Evolutionary conservation across 2,888 invertebrate species (phyloP), one percentile per base, ranked within the genome.

Genomic region (Serrognathus titanus): DNA sequence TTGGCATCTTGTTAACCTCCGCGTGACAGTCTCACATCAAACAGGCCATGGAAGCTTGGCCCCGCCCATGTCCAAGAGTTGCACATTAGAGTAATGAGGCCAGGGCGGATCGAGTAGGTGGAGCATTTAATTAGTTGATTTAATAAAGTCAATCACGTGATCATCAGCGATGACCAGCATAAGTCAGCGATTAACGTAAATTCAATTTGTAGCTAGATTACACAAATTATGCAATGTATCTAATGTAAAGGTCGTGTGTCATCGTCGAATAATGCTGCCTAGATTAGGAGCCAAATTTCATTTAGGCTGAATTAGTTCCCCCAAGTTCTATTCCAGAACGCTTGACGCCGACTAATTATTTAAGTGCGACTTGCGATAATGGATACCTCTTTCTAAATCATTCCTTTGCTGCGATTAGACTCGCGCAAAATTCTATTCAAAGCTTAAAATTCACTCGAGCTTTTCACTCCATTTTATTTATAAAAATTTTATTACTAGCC

Each of bases 81-180:
- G 64, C 69, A 73, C 71, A 74, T 74, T 74, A 74, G 65, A 67
- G 70, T 74, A 74, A 75, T 74, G 74, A 75, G 71, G 6, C 65
- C 63, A 60, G 69, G 71, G 70, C 70, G 72, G 70, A 67, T 63
- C 68, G 65, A 66, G 70, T 73, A 72, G 75, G 75, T 74, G 74
- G 75, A 73, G 74, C 75, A 58, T 70, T 71, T 74, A 73, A 75
- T 75, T 74, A 75, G 69, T 66, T 66, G 68, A 70, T 69, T 71
- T 71, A 72, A 71, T 71, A 69, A 70, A 53, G 51, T 55, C 48
- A 57, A 60, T 66, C 69, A 67, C 67, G 69, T 66, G 66, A 69
- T 62, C 36, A 37, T 53, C 45, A 46, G 51, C 53, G 55, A 60
- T 57, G 56, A 58, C 40, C 59, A 51, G 57, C 45, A 36, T 43